phyloP scores from a whole-genome alignment of 2,888 invertebrate genomes.

The Caenorhabditis panamensis region DNA sequence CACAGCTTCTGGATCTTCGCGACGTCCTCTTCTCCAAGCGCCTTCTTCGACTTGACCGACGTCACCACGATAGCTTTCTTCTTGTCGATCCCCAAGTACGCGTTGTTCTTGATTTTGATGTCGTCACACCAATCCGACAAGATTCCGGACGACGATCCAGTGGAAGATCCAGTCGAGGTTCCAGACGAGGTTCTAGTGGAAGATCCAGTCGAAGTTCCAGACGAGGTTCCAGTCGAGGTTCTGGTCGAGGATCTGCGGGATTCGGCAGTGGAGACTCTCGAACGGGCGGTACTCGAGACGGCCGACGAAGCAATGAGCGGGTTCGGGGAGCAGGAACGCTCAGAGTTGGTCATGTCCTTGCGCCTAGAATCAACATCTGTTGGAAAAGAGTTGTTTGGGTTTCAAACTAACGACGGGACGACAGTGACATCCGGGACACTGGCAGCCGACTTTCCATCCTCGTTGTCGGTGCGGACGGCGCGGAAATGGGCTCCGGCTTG shows the following conservation, averaged over 20 bases:
- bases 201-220: too few relatives aligned
- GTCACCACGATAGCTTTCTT: constrained; percentile 22
- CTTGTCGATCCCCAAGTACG: constrained; percentile 15
- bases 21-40: background rate
- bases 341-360: background rate
- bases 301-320: background rate
- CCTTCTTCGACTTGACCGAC: background rate
- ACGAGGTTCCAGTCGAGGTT: too few relatives aligned
- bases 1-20: constrained; percentile 9
- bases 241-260: background rate
- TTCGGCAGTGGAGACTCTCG: too few relatives aligned
- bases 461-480: background rate
- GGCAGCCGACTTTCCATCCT: background rate
- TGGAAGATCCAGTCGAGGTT: background rate
- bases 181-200: too few relatives aligned
- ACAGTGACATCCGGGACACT: background rate
- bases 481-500: too few relatives aligned
- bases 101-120: constrained; percentile 3
- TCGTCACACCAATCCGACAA: background rate
- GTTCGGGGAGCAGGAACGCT: constrained; percentile 18
- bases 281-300: background rate
- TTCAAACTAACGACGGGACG: background rate
- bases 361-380: too few relatives aligned
- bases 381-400: background rate
- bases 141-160: background rate